Evolutionary conservation across 2,113 vertebrate species (phyloP).

Genomic region (Stomatorhinus ivindoensis): DNA sequence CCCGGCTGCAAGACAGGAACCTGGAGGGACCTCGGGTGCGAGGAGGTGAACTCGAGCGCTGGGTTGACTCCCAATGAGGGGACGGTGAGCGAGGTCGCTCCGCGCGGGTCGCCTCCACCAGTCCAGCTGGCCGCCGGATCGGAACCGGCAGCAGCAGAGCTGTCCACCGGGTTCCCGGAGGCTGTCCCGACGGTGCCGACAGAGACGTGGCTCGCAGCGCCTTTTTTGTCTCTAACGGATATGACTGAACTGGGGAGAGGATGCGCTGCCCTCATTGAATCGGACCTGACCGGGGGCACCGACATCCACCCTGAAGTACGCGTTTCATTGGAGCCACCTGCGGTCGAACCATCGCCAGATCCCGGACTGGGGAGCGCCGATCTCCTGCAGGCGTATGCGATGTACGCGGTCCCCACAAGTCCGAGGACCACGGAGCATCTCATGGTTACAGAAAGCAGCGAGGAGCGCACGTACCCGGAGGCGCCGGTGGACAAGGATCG

Average conservation of each 20-base stretch:
- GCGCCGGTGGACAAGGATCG: neutral
- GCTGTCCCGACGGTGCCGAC: conserved; percentile 40
- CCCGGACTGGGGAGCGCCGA: neutral
- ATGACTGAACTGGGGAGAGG: conserved; percentile 39
- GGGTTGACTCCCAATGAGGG: conserved; percentile 39
- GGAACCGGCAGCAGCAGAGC: conserved; percentile 35
- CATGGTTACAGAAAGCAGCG: conserved; percentile 15
- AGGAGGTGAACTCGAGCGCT: conserved; percentile 24
- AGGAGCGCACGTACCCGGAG: conserved; percentile 16
- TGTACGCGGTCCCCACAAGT: conserved; percentile 32
- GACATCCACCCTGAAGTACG: conserved; percentile 14
- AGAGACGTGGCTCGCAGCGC: conserved; percentile 38
- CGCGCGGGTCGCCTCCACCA: conserved; percentile 29
- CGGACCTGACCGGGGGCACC: conserved; percentile 7
- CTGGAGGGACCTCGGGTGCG: conserved; percentile 15
- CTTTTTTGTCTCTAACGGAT: conserved; percentile 42
- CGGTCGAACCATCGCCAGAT: conserved; percentile 24
- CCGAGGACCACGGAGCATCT: conserved; percentile 22
- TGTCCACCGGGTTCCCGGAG: conserved; percentile 50
- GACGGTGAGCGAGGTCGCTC: conserved; percentile 38
- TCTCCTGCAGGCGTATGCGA: conserved; percentile 10
- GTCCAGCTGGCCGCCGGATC: conserved; percentile 42
- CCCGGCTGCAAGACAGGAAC: conserved; percentile 13
- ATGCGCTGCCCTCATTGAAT: conserved; percentile 33
- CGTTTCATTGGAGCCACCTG: conserved; percentile 23